phyloP scores from a whole-genome alignment of 2,888 invertebrate genomes.

The Trichogramma dendrolimi region DNA sequence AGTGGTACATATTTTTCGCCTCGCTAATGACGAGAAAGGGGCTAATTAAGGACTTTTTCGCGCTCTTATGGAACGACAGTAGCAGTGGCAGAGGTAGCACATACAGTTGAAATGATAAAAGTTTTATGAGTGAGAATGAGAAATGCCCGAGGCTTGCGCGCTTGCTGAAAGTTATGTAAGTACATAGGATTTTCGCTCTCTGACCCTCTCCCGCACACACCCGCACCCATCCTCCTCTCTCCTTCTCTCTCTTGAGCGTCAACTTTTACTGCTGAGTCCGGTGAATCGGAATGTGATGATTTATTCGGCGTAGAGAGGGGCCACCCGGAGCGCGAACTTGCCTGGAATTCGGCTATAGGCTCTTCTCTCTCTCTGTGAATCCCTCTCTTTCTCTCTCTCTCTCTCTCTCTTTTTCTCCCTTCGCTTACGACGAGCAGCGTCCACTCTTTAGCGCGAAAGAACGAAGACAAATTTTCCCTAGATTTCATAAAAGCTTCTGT shows the following conservation, averaged over 20 bases:
- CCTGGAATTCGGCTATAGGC: too few relatives aligned
- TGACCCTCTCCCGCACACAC: neutral
- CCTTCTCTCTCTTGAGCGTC: slow-evolving; percentile 10
- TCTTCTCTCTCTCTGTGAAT: too few relatives aligned
- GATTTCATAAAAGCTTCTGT: too few relatives aligned
- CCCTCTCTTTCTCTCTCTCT: too few relatives aligned
- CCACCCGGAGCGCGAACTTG: too few relatives aligned
- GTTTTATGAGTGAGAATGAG: slow-evolving; percentile 6
- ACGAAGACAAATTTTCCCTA: too few relatives aligned
- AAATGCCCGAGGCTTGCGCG: slow-evolving; percentile 4
- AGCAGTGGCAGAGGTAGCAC: neutral
- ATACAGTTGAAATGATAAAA: slow-evolving; percentile 16
- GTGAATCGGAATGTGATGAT: slow-evolving; percentile 27
- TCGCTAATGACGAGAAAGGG: slow-evolving; percentile 11
- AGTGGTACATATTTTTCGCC: neutral
- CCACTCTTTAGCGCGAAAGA: too few relatives aligned
- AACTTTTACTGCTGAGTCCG: slow-evolving; percentile 25
- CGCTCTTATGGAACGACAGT: slow-evolving; percentile 9
- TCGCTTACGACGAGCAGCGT: too few relatives aligned
- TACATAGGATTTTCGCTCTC: slow-evolving; percentile 25
- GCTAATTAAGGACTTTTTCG: slow-evolving; percentile 23
- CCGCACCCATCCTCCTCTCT: too few relatives aligned
- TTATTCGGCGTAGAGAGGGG: slow-evolving; percentile 21
- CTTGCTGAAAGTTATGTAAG: slow-evolving; percentile 14
- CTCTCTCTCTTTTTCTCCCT: too few relatives aligned